Percentiles rank a stretch among this genome's conserved stretches.
Conservation (phyloP, 2,888 invertebrate species). For the Acrocera orbiculus region DNA sequence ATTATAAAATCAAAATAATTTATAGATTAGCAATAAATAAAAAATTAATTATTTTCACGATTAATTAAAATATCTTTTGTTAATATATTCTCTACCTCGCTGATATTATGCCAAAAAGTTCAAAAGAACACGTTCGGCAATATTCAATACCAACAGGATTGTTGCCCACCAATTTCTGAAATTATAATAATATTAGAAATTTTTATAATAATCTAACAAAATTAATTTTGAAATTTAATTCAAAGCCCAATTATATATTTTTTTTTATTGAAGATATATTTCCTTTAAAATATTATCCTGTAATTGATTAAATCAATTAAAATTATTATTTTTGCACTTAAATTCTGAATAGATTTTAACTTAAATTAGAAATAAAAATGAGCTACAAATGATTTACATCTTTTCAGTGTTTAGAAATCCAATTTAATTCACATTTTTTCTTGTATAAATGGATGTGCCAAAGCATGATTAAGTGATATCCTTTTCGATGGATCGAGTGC, state of each 20-base stretch:
- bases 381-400: background rate
- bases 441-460: constrained; percentile 89
- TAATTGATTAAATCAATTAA: background rate
- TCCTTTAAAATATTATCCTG: background rate
- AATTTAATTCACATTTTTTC: constrained; percentile 76
- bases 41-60: no score
- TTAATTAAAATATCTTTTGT: no score
- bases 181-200: constrained; percentile 5
- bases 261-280: constrained; percentile 3
- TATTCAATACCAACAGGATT: constrained; percentile 7
- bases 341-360: no score
- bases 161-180: constrained; percentile 3
- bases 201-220: background rate
- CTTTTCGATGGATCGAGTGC: constrained; percentile 85
- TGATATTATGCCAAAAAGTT: constrained; percentile 10
- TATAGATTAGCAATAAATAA: no score
- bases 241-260: no score
- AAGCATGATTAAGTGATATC: constrained; percentile 82
- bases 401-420: constrained; percentile 1
- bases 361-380: no score
- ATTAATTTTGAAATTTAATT: background rate
- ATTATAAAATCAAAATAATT: no score
- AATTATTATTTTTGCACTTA: no score
- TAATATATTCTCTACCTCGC: constrained; percentile 11
- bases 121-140: constrained; percentile 6